Base-by-base conservation (phyloP, 1,140 invertebrate genomes). In the Atopsyche davidsoni region DNA sequence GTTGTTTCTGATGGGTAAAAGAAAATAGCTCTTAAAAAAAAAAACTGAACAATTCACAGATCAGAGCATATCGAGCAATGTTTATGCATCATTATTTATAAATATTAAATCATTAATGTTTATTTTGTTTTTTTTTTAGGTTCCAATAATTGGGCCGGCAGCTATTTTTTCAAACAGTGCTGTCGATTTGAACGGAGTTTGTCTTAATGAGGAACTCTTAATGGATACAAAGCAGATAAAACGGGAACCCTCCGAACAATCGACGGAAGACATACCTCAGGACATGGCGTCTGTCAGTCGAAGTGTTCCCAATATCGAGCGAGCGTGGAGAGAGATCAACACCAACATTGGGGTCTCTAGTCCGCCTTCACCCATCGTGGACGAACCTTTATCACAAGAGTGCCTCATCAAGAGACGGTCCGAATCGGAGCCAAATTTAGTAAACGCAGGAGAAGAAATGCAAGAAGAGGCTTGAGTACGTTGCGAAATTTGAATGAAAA, bases 151-250 rank as follows among this genome's bases (percentile, higher is more conserved):
- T 55, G 75, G 80, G 19, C 75, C 82, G 1, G 84, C 85, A 13
- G 82, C 87, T 1, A 83, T 92, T 24, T 88, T 93, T 65, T 88
- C 88, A 1, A 92, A 95, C 61, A 92, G 89, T 62, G 85, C 87
- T n/a, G 87, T 93, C 1, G 88, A 88, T 65, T 68, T 89, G 21
- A 86, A 87, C 56, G 85, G 85, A 59, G 83, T 85, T 1, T 72
- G 79, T 60, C 68, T 88, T 1, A 87, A 88, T 62, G 85, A 89
- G 58, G 79, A 82, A 53, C 69, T 87, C 47, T 59, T 82, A 3
- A 75, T 72, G 55, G 69, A 71, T 38, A 65, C 65, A 2, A 51
- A 49, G 14, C 66, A 68, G 53, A 66, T 76, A n/a, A 75, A 78
- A 52, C 63, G 69, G 19, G 68, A 72, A 41, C 57, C 63, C 10